Conservation (phyloP, 2,113 vertebrate genomes). For the Brachyistius frenatus region DNA sequence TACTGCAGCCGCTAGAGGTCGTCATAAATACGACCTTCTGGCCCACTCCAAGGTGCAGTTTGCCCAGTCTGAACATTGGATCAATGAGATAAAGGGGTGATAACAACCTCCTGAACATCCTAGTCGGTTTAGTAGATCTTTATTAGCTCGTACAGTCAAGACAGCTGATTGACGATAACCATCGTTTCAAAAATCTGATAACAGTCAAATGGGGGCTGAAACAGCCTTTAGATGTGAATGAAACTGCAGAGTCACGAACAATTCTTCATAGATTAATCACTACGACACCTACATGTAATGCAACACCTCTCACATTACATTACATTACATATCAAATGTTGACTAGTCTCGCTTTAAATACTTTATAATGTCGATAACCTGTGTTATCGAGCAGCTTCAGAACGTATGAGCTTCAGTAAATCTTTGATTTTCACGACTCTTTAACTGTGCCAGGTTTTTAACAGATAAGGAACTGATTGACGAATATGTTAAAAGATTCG, state of each 20-base stretch:
- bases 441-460: slow-evolving; percentile 31
- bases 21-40: no score
- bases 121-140: no score
- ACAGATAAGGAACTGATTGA: slow-evolving; percentile 46
- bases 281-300: not conserved
- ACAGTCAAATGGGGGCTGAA: not conserved
- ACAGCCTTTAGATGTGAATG: not conserved
- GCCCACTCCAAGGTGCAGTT: no score
- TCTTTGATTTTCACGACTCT: slow-evolving; percentile 13
- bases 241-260: not conserved
- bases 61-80: no score
- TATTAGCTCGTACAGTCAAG: no score
- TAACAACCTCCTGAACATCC: no score
- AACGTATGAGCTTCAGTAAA: not conserved
- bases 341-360: no score
- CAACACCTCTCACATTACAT: not conserved
- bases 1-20: no score
- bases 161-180: no score
- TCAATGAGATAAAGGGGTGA: no score
- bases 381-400: not conserved
- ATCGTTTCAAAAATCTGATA: no score
- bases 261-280: not conserved
- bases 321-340: not conserved
- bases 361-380: not conserved
- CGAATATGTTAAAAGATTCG: slow-evolving; percentile 21